These are phyloP conservation scores for Echeneis naucrates DNA, from an alignment of 2,797 vertebrate genomes.

Conservation along the genomic window DNA sequence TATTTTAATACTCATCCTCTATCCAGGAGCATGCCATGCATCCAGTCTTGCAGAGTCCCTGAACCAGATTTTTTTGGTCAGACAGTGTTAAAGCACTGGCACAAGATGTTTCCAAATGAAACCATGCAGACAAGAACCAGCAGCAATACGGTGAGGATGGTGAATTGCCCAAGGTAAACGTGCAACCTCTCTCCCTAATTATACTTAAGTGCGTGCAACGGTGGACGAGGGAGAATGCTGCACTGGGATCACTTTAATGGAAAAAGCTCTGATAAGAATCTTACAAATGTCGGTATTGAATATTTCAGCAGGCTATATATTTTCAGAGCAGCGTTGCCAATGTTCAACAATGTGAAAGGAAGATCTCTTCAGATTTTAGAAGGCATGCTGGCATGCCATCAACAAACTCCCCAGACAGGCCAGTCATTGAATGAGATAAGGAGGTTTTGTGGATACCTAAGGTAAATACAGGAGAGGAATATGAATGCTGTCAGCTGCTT, in stretches of 20 bases:
- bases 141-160: slow-evolving; percentile 56
- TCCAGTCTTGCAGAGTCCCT: slow-evolving; percentile 39
- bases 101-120: slow-evolving; percentile 63
- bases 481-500: slow-evolving; percentile 57
- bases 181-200: slow-evolving; percentile 70
- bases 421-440: slow-evolving; percentile 42
- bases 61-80: slow-evolving; percentile 57
- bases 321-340: slow-evolving; percentile 42
- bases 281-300: slow-evolving; percentile 57
- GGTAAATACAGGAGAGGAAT: slow-evolving; percentile 38
- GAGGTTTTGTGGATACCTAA: slow-evolving; percentile 56
- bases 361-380: slow-evolving; percentile 50
- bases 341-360: slow-evolving; percentile 48
- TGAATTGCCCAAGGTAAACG: slow-evolving; percentile 65
- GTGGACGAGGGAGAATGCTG: slow-evolving; percentile 56
- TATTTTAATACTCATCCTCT: slow-evolving; percentile 23
- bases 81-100: slow-evolving; percentile 32
- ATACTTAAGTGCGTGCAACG: slow-evolving; percentile 66
- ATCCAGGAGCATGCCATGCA: slow-evolving; percentile 5
- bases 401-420: slow-evolving; percentile 43
- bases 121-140: slow-evolving; percentile 60
- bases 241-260: slow-evolving; percentile 68
- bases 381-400: slow-evolving; percentile 30
- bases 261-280: slow-evolving; percentile 71
- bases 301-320: slow-evolving; percentile 62